Evolutionary conservation across 2,888 invertebrate genomes (phyloP).

Genomic region (Folsomia candida): DNA sequence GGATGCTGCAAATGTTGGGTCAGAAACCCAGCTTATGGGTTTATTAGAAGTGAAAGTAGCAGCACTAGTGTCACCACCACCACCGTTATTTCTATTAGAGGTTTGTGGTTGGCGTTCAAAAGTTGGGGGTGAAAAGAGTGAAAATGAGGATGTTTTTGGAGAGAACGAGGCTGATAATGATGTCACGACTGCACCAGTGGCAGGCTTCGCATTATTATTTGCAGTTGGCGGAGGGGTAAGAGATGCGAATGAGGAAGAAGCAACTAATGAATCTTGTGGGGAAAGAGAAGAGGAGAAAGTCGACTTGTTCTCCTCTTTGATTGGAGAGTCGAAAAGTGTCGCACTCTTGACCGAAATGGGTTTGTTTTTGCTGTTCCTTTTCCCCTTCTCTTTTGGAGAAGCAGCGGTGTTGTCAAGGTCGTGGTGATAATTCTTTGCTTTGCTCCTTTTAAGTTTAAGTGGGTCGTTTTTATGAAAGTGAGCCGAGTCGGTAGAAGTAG

Average conservation of each 20-base stretch:
- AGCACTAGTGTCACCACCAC: constrained; percentile 27
- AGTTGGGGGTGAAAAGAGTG: constrained; percentile 13
- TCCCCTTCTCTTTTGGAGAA: neutral
- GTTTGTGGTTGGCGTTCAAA: constrained; percentile 24
- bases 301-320: neutral
- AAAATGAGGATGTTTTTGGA: too few relatives aligned
- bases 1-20: constrained; percentile 41
- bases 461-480: too few relatives aligned
- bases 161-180: too few relatives aligned
- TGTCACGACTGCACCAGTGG: neutral
- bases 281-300: neutral
- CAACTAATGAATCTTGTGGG: neutral
- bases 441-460: neutral
- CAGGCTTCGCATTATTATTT: constrained; percentile 11
- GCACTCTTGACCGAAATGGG: neutral
- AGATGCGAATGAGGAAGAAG: constrained; percentile 24
- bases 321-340: constrained; percentile 2
- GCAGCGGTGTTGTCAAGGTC: neutral
- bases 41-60: too few relatives aligned
- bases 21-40: constrained; percentile 31
- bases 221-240: constrained; percentile 31
- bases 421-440: neutral
- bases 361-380: neutral
- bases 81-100: constrained; percentile 23
- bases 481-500: neutral